A percentile compares a stretch with the other conserved stretches of the same genome.
Conservation (phyloP, 2,797 vertebrate species). For the Eulemur albifrons region DNA sequence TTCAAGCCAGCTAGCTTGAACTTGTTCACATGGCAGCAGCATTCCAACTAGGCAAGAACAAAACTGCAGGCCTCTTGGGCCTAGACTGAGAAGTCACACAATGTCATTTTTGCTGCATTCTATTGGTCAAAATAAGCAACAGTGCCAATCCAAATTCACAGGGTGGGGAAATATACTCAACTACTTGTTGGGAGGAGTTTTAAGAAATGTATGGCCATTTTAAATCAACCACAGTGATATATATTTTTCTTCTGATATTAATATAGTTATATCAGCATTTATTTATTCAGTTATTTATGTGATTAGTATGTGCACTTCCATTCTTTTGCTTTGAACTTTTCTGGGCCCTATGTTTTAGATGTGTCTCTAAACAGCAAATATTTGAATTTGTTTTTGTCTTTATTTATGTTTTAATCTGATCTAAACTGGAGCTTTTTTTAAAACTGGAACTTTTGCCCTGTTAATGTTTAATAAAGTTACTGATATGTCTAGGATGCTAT, state of each 20-base stretch:
- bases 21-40: neutral
- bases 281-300: neutral
- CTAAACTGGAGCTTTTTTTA: neutral
- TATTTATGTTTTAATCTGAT: neutral
- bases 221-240: neutral
- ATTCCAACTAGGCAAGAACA: neutral
- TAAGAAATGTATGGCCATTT: neutral
- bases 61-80: neutral
- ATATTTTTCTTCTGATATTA: neutral
- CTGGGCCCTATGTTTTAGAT: neutral
- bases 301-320: neutral
- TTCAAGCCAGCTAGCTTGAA: neutral
- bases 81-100: neutral
- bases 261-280: neutral
- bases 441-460: neutral
- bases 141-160: neutral
- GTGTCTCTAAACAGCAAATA: neutral
- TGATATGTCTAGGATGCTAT: neutral
- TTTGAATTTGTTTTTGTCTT: neutral
- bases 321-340: neutral
- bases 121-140: neutral
- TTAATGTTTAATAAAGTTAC: neutral
- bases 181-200: neutral
- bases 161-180: neutral
- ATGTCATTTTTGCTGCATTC: neutral